Conservation (phyloP, 2,113 vertebrate genomes). For the Platysternon megacephalum region DNA sequence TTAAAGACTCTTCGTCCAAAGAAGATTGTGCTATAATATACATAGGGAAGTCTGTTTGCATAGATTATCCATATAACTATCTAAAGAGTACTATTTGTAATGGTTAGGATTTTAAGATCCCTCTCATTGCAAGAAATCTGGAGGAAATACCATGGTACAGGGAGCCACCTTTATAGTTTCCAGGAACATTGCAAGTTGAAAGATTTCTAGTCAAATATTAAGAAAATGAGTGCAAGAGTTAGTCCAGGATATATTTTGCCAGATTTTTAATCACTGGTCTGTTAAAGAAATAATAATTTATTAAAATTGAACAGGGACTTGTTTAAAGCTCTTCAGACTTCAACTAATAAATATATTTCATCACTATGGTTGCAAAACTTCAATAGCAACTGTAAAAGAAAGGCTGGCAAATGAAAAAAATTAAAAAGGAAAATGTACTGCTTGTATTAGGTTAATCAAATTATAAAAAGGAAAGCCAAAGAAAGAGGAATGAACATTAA, state of each 20-base stretch:
- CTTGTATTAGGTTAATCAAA: not conserved
- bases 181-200: not conserved
- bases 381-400: not conserved
- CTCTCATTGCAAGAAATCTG: not conserved
- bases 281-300: not conserved
- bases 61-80: not conserved
- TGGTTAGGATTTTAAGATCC: not conserved
- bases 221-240: not conserved
- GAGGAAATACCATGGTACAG: not conserved
- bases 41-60: not conserved
- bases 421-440: not conserved
- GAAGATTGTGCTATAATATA: not conserved
- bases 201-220: not conserved
- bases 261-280: not conserved
- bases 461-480: not conserved
- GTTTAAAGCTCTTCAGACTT: not conserved
- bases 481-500: constrained; percentile 1
- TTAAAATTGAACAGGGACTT: not conserved
- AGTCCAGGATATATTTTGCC: not conserved
- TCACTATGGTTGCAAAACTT: not conserved
- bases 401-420: not conserved
- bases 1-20: too few species aligned
- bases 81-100: not conserved
- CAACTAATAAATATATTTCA: not conserved
- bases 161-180: not conserved